Evolutionary conservation across 2,797 vertebrate species (phyloP).

Genomic region (Nyctalus aviator): DNA sequence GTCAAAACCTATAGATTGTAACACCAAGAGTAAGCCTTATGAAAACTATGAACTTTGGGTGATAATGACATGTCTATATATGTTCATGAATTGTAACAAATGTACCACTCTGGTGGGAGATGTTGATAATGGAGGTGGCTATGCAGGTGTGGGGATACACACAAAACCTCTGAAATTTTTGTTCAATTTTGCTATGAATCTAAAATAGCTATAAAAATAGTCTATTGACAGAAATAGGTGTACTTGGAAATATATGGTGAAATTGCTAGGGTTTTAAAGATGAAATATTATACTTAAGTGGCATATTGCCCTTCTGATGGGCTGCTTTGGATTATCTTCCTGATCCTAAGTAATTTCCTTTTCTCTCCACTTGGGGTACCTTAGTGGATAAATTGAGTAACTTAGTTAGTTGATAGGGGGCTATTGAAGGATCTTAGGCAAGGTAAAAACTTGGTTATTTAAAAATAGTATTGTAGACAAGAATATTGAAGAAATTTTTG

Average conservation of each 20-base stretch:
- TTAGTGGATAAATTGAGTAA: background rate
- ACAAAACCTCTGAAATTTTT: background rate
- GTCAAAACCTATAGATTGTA: background rate
- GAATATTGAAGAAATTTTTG: constrained; percentile 22
- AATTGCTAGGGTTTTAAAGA: background rate
- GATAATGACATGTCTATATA: background rate
- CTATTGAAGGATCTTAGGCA: background rate
- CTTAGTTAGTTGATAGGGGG: background rate
- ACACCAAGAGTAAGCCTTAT: background rate
- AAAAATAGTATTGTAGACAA: background rate
- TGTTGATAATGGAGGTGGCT: background rate
- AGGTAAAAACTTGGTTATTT: background rate
- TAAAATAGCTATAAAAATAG: background rate
- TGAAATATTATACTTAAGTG: background rate
- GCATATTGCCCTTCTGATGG: background rate
- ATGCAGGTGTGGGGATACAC: background rate
- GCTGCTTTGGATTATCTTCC: background rate
- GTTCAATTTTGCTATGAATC: background rate
- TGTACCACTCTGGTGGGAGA: background rate
- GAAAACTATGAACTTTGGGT: background rate
- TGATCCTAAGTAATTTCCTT: background rate
- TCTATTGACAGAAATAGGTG: background rate
- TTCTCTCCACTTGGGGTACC: background rate
- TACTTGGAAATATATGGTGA: background rate
- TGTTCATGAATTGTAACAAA: background rate